Percentiles rank a stretch among this genome's conserved stretches.
Conservation (phyloP, 2,888 invertebrate genomes). For the Drosophila ezoana region DNA sequence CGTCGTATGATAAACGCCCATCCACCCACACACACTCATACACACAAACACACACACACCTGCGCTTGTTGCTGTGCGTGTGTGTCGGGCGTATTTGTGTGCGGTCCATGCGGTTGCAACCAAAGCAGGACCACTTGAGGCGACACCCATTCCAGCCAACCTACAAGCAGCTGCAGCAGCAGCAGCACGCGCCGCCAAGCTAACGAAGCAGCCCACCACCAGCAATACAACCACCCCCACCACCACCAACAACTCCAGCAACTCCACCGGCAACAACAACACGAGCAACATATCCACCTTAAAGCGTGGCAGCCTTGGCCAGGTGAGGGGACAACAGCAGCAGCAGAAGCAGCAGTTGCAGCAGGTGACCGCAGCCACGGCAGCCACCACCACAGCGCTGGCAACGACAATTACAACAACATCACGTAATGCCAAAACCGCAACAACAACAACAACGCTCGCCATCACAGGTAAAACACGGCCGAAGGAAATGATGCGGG, state of each 20-base stretch:
- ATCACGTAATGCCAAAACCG: slow-evolving; percentile 73
- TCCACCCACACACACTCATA: background rate
- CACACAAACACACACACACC: background rate
- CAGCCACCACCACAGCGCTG: slow-evolving; percentile 70
- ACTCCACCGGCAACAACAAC: slow-evolving; percentile 31
- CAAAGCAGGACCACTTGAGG: slow-evolving; percentile 83
- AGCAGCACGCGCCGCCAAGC: slow-evolving; percentile 64
- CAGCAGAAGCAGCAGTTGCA: slow-evolving; percentile 30
- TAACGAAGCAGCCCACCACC: slow-evolving; percentile 76
- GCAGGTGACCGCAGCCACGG: slow-evolving; percentile 72
- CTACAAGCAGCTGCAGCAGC: slow-evolving; percentile 27
- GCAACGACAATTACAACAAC: slow-evolving; percentile 75
- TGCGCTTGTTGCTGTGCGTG: slow-evolving; percentile 4
- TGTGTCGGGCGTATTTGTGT: slow-evolving; percentile 24
- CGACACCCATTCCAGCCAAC: slow-evolving; percentile 61
- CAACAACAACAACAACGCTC: slow-evolving; percentile 73
- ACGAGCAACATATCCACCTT: slow-evolving; percentile 61
- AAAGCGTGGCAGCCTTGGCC: slow-evolving; percentile 59
- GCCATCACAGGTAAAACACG: slow-evolving; percentile 71
- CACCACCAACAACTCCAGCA: slow-evolving; percentile 37
- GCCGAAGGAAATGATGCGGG: slow-evolving; percentile 32
- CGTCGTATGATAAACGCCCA: slow-evolving; percentile 19
- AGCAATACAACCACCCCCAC: slow-evolving; percentile 38
- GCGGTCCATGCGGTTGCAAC: slow-evolving; percentile 63
- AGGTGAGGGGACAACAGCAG: slow-evolving; percentile 29